Percentiles rank a stretch among this genome's conserved stretches.
Evolutionary conservation across 23 tunicate genomes (phyloP).

Genomic region (Halocynthia roretzi): DNA sequence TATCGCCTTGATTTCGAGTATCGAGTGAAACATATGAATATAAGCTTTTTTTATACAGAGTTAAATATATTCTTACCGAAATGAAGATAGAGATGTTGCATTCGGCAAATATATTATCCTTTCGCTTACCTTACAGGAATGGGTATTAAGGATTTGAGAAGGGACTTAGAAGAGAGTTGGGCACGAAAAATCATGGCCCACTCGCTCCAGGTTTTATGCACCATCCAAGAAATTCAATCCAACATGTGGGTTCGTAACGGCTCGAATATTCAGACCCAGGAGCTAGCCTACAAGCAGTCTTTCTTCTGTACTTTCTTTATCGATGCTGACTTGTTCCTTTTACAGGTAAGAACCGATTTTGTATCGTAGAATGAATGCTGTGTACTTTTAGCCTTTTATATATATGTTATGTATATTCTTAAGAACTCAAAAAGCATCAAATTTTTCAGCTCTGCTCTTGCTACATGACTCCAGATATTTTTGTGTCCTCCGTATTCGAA

Average conservation of each 20-base stretch:
- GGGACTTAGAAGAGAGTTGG: slow-evolving; percentile 11
- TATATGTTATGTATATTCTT: not conserved
- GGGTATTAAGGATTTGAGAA: slow-evolving; percentile 19
- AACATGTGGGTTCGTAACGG: slow-evolving; percentile 94
- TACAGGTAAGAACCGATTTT: slow-evolving; percentile 38
- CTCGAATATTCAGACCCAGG: slow-evolving; percentile 43
- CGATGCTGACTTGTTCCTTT: slow-evolving; percentile 73
- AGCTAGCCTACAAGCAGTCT: slow-evolving; percentile 80
- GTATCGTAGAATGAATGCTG: not conserved
- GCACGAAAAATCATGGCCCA: slow-evolving; percentile 51
- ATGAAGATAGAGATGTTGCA: too few species aligned
- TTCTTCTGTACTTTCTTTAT: slow-evolving; percentile 79
- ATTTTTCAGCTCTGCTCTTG: slow-evolving; percentile 50
- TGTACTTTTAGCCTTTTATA: not conserved
- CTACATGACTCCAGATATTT: slow-evolving; percentile 48
- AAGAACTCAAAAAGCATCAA: not conserved
- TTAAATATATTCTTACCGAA: too few species aligned
- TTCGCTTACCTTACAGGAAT: slow-evolving; percentile 32
- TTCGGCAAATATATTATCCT: not conserved
- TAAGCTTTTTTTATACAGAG: too few species aligned
- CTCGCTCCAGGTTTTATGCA: slow-evolving; percentile 46
- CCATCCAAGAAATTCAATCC: slow-evolving; percentile 45
- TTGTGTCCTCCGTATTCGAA: slow-evolving; percentile 56
- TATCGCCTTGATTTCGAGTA: too few species aligned
- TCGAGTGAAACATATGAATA: too few species aligned